Percentiles rank a stretch among this genome's conserved stretches.
Evolutionary conservation across 2,113 vertebrate genomes (phyloP).

Genomic region (Origma solitaria): DNA sequence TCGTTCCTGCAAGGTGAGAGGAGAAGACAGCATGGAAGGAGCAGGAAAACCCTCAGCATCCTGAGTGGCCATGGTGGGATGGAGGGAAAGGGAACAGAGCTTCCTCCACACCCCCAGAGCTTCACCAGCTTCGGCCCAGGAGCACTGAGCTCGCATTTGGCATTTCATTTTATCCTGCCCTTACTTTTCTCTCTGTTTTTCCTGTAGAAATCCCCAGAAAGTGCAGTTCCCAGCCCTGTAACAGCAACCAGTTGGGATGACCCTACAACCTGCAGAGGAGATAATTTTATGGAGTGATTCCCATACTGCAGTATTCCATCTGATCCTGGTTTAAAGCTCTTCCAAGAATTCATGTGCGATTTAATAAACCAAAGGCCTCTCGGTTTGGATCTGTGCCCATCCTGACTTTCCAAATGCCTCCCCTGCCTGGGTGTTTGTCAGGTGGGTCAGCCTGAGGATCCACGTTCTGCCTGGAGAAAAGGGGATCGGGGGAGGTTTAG

Average conservation of each 20-base stretch:
- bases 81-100: background rate
- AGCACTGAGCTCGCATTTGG: background rate
- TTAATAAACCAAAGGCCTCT: background rate
- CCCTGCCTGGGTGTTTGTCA: background rate
- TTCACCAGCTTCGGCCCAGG: background rate
- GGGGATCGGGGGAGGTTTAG: background rate
- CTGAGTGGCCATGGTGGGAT: rapidly evolving
- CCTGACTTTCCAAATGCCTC: background rate
- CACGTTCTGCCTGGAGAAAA: background rate
- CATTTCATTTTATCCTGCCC: background rate
- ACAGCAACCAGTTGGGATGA: background rate
- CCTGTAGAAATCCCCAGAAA: background rate
- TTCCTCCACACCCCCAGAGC: background rate
- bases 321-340: background rate
- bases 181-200: background rate
- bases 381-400: background rate
- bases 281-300: background rate
- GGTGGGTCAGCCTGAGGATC: too few relatives aligned
- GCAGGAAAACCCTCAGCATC: background rate
- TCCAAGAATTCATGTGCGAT: background rate
- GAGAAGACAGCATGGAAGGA: background rate
- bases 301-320: background rate
- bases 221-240: background rate
- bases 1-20: conserved; percentile 63
- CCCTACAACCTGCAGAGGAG: background rate